phyloP scores from a whole-genome alignment of 2,888 invertebrate species.

The Sminthurinus aureus region DNA sequence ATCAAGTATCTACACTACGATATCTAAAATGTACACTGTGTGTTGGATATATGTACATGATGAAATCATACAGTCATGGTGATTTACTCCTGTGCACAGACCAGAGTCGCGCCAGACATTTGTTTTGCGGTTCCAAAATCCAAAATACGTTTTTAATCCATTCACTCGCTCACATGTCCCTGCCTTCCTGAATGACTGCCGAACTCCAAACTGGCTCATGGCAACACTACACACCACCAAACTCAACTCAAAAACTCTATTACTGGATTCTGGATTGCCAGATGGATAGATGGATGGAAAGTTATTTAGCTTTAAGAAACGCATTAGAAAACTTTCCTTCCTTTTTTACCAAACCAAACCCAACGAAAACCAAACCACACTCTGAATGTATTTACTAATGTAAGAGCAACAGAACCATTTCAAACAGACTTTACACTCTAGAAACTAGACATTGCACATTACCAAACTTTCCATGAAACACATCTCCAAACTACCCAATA shows the following conservation, averaged over 20 bases:
- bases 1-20: neutral
- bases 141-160: slow-evolving; percentile 49
- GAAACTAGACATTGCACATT: neutral
- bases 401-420: neutral
- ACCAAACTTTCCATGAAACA: slow-evolving; percentile 14
- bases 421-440: neutral
- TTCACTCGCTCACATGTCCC: slow-evolving; percentile 37
- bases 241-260: slow-evolving; percentile 32
- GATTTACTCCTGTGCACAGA: neutral
- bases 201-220: too few species aligned
- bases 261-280: slow-evolving; percentile 37
- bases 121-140: slow-evolving; percentile 45
- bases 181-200: neutral
- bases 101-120: slow-evolving; percentile 38
- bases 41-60: too few species aligned
- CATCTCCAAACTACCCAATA: too few species aligned
- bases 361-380: neutral
- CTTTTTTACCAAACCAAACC: slow-evolving; percentile 5
- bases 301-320: slow-evolving; percentile 19
- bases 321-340: slow-evolving; percentile 33
- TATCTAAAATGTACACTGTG: neutral
- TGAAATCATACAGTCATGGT: neutral
- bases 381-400: neutral
- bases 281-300: slow-evolving; percentile 34
- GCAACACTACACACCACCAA: too few species aligned